These are phyloP conservation scores for Bombus difficillimus DNA, from an alignment of 1,140 invertebrate species.

Conservation along the genomic window DNA sequence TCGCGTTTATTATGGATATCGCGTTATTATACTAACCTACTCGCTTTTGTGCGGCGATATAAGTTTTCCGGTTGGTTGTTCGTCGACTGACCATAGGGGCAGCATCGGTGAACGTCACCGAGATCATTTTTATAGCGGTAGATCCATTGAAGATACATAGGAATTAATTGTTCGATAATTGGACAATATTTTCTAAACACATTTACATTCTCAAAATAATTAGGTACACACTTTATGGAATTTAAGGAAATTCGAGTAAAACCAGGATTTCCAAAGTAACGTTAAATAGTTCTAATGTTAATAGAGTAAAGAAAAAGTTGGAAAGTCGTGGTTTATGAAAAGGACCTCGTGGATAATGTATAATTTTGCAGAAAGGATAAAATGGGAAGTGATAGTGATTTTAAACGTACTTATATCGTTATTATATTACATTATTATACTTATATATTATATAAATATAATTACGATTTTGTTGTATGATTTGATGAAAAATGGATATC, in stretches of 20 bases:
- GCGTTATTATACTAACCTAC: slow-evolving; percentile 69
- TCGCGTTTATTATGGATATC: slow-evolving; percentile 75
- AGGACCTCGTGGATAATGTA: no score
- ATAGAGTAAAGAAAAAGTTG: neutral
- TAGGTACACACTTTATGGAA: no score
- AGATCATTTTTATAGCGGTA: neutral
- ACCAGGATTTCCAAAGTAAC: neutral
- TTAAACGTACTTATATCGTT: no score
- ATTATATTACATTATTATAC: no score
- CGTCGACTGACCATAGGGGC: slow-evolving; percentile 14
- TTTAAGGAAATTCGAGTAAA: neutral
- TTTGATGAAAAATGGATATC: neutral
- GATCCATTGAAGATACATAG: neutral
- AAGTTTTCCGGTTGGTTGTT: slow-evolving; percentile 65
- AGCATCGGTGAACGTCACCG: neutral
- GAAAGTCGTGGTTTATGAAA: neutral
- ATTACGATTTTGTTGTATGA: no score
- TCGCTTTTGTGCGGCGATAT: slow-evolving; percentile 69
- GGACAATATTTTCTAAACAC: neutral
- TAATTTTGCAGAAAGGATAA: no score
- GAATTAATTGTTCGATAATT: neutral
- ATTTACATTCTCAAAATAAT: no score
- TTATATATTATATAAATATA: no score
- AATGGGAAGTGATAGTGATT: no score
- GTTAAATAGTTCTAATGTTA: neutral